Base-by-base conservation (phyloP, 2,113 vertebrate genomes). In the Manacus vitellinus region DNA sequence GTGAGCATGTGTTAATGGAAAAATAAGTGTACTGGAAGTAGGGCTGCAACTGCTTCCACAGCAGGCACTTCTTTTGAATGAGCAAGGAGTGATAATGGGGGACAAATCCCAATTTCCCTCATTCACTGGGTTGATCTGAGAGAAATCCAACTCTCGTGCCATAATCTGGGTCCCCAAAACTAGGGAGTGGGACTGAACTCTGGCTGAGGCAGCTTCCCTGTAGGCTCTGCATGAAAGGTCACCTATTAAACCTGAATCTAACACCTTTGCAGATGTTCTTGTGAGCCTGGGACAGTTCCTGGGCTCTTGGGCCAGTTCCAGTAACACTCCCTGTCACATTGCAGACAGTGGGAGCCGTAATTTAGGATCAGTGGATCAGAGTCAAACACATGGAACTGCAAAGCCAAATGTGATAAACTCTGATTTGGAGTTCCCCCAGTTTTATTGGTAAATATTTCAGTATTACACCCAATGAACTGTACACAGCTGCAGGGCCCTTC, bases 271-370 rank as follows among this genome's bases (percentile, higher is more conserved):
- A 62, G 74, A 4, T 33, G 14, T 24, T 58, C 43, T n/a, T 33
- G 15, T 16, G 27, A 52, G 24, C 8, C 56, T 35, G 39, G 28
- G 2, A 4, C 7, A 10, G 3, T 8, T 46, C 30, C 43, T 49
- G 68, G n/a, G n/a, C 3, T 21, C 12, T 52, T 24, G 55, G 15
- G 39, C 30, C 20, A 27, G 2, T 14, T 83, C 18, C 6, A 33
- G 3, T 15, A 43, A 6, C 5, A 13, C 6, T 41, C 17, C 37
- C 6, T 16, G 30, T n/a, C 37, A 12, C 12, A 1, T 2, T 43
- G 41, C 56, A 37, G 47, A 21, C 49, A 24, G 43, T 14, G 6
- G 6, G 37, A 41, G 16, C 10, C 7, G 4, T 28, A 13, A 12
- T 31, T 68, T 12, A 41, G 9, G 70, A 84, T 10, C 7, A 72